Evolutionary conservation across 1,140 invertebrate species (phyloP).

Genomic region (Varroa destructor): DNA sequence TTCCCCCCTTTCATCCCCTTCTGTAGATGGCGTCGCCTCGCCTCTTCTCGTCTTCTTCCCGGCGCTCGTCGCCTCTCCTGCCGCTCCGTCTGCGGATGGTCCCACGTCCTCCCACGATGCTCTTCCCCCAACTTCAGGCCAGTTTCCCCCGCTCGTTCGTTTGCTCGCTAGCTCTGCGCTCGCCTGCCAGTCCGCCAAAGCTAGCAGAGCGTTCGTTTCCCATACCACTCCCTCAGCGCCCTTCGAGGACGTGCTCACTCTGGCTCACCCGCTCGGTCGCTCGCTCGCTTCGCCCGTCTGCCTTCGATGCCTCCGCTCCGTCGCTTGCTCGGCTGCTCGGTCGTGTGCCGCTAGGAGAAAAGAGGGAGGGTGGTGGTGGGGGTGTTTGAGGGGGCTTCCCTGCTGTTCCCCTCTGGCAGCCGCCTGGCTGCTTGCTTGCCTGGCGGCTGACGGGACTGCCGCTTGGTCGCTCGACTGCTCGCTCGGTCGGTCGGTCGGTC

Average conservation of each 20-base stretch:
- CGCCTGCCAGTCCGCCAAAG: conserved; percentile 5
- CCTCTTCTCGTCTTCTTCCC: conserved; percentile 23
- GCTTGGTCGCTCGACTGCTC: neutral
- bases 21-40: conserved; percentile 1
- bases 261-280: too few relatives aligned
- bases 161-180: neutral
- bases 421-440: neutral
- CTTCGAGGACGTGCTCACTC: conserved; percentile 27
- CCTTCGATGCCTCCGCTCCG: too few relatives aligned
- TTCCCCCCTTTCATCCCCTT: too few relatives aligned
- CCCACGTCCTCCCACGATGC: conserved; percentile 23
- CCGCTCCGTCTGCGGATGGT: conserved; percentile 21
- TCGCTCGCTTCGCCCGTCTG: neutral
- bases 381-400: conserved; percentile 6
- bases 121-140: neutral
- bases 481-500: neutral
- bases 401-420: neutral
- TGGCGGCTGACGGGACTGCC: neutral
- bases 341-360: neutral
- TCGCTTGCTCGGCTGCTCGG: neutral
- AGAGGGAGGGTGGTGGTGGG: neutral
- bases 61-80: conserved; percentile 16
- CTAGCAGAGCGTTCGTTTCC: too few relatives aligned
- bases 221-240: neutral
- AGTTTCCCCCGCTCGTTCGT: neutral